Conservation (phyloP, 2,797 vertebrate genomes). For the Sebastes matsubarae region DNA sequence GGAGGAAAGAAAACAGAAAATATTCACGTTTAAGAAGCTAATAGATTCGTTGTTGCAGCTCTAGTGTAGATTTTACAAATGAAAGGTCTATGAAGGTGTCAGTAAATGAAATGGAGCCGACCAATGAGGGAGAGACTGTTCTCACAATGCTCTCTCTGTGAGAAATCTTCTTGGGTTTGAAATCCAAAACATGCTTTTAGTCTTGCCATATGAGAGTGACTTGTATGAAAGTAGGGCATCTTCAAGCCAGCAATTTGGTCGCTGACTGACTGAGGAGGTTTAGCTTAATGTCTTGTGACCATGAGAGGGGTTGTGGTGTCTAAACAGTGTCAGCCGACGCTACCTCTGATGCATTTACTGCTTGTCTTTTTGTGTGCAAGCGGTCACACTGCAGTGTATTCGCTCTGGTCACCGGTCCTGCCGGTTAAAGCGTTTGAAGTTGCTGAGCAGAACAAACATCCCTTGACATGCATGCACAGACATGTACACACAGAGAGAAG, state of each 20-base stretch:
- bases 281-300: slow-evolving; percentile 42
- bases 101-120: neutral
- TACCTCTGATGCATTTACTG: slow-evolving; percentile 37
- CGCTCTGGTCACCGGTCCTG: neutral
- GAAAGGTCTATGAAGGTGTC: neutral
- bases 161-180: neutral
- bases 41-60: too few relatives aligned
- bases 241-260: slow-evolving; percentile 29
- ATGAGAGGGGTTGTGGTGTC: slow-evolving; percentile 32
- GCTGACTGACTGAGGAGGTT: slow-evolving; percentile 22
- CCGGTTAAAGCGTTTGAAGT: slow-evolving; percentile 35
- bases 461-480: slow-evolving; percentile 14
- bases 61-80: neutral
- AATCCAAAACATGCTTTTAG: slow-evolving; percentile 7
- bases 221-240: neutral
- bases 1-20: too few relatives aligned
- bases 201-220: neutral
- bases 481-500: neutral
- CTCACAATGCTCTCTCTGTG: neutral
- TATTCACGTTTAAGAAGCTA: too few relatives aligned
- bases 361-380: neutral
- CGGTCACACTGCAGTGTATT: neutral
- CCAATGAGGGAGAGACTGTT: neutral
- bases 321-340: slow-evolving; percentile 50
- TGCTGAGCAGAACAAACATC: slow-evolving; percentile 34